Base-by-base conservation (phyloP, 2,888 invertebrate species). In the Mesorhabditis sp. region DNA sequence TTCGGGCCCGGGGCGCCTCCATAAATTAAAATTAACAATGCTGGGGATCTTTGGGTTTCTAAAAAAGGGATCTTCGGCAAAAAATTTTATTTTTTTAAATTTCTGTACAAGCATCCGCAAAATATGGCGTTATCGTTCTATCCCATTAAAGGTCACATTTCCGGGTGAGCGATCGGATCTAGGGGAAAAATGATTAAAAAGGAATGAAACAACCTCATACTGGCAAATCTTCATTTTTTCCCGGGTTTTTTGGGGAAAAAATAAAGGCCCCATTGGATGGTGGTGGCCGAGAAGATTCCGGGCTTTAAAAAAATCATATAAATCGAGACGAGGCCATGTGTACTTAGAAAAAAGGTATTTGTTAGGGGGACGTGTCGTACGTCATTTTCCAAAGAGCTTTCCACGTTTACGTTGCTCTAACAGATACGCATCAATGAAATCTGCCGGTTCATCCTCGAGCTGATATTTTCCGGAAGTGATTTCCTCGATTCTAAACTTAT, bases 371-470 rank as follows among this genome's bases (percentile, higher is more conserved):
- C 7, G n/a, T 10, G 10, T 13, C 58, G n/a, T 13, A 50, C 58
- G 58, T 50, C 58, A 50, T 50, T 2, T 50, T 2, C 2, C 58
- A 1, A 10, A 50, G n/a, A 2, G 1, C 58, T n/a, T 10, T 50
- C 58, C 58, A 13, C 58, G 58, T 50, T 50, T 50, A 10, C n/a
- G 7, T 2, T 50, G 58, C 58, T 50, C 58, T 13, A 50, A 13
- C 58, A 50, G n/a, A 50, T 50, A 50, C 10, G 58, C 58, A 50
- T 50, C 58, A 50, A 50, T 50, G 58, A 50, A 50, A n/a, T 50
- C 58, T 50, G 2, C 58, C 58, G 58, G 58, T n/a, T 50, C 58
- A 13, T 50, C 58, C 58, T n/a, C 58, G n/a, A 50, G 58, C 7
- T 13, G 10, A 2, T 50, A 50, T 50, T 50, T n/a, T 50, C 58